phyloP scores from a whole-genome alignment of 2,113 vertebrate genomes.

The Caretta caretta region DNA sequence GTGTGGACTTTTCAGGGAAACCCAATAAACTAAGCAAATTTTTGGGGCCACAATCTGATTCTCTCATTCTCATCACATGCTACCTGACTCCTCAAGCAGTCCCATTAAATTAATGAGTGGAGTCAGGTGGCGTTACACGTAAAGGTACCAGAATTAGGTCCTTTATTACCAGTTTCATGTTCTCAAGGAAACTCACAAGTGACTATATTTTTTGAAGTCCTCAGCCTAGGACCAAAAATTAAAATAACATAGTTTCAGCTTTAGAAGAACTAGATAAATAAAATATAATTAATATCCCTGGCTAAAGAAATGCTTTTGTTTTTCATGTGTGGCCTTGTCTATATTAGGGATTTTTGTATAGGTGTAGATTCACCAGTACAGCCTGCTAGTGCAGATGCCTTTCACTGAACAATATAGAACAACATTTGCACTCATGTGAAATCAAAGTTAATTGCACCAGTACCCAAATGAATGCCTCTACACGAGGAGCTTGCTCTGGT shows the following conservation, averaged over 20 bases:
- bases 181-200: fast-evolving
- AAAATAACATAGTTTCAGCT: neutral
- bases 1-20: fast-evolving
- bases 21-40: neutral
- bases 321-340: fast-evolving
- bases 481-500: too few species aligned
- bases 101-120: neutral
- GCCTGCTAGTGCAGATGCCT: neutral
- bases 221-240: neutral
- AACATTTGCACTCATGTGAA: neutral
- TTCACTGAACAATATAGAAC: neutral
- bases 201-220: neutral
- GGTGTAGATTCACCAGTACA: fast-evolving
- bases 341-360: fast-evolving
- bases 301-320: neutral
- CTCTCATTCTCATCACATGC: neutral
- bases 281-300: fast-evolving
- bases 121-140: neutral
- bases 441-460: neutral
- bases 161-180: neutral
- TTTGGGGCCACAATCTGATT: neutral
- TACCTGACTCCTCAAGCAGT: neutral
- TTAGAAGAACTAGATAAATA: neutral
- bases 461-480: neutral
- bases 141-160: neutral